Evolutionary conservation across 1,140 invertebrate species (phyloP), one percentile per base, ranked within the genome.

Genomic region (Doryteuthis pealeii): DNA sequence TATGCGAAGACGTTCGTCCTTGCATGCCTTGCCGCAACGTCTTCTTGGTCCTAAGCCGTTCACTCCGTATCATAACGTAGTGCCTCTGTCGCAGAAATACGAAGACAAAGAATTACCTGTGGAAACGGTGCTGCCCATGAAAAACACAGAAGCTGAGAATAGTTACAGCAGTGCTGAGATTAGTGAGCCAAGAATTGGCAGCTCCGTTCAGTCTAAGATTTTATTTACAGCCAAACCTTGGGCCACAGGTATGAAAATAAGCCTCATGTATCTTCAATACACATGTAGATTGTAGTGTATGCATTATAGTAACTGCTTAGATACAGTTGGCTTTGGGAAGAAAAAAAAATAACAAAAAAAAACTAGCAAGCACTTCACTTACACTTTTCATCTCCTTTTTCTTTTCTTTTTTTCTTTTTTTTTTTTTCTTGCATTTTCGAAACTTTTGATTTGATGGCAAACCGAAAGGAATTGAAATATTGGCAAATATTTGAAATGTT

Each of bases 21-120:
- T 71, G 74, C 12, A 54, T 81, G 1, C 71, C 74, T 15, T 80
- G 77, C 15, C 77, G 76, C 22, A 43, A 79, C 45, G 75, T 72
- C 76, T 83, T 12, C 69, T 83, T 70, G 71, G 81, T 10, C 81
- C 82, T 4, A 83, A 83, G 73, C 82, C 82, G 33, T 83, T 82
- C 71, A 78, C 74, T 10, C 80, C 76, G 0, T 81, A 81, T 54
- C 74, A 81, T 69, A 76, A 76, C 45, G 73, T 22, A 62, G 62
- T 58, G 45, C 0, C 58, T 31, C 58, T 73, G 12, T 65, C 73
- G 26, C 79, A 5, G 35, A 3, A 77, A 65, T 77, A 80, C 45
- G 75, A 40, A 8, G 43, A 75, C 43, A 81, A 78, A 68, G 78
- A 81, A 70, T 71, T 79, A 32, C 74, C 78, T 35, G 77, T 78